These are phyloP conservation scores for Procambarus virginalis DNA, from an alignment of 1,140 invertebrate genomes.

Conservation along the genomic window DNA sequence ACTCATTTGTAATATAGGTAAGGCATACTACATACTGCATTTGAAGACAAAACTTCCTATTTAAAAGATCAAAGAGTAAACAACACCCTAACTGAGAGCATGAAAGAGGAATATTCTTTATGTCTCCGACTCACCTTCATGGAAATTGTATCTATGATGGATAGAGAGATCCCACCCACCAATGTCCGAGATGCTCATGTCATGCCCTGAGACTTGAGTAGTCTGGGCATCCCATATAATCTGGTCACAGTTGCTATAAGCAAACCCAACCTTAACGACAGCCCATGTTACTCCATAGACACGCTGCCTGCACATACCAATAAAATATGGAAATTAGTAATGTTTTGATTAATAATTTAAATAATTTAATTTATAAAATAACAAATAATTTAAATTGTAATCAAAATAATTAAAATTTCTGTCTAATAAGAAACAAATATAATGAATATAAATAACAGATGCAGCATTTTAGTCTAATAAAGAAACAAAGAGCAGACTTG, in stretches of 20 bases:
- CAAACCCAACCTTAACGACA: constrained; percentile 95
- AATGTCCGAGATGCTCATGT: constrained; percentile 95
- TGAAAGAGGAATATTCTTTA: no score
- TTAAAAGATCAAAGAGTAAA: neutral
- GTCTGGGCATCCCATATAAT: constrained; percentile 97
- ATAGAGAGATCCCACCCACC: constrained; percentile 98
- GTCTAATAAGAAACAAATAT: no score
- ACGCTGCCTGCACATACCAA: constrained; percentile 80
- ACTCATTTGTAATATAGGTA: no score
- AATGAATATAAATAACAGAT: no score
- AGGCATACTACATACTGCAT: no score
- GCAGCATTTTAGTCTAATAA: no score
- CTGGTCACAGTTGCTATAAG: constrained; percentile 93
- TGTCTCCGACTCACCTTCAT: constrained; percentile 82
- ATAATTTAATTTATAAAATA: no score
- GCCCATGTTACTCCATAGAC: constrained; percentile 94
- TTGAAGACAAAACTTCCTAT: neutral
- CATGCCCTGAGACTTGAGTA: constrained; percentile 94
- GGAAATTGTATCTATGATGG: constrained; percentile 97
- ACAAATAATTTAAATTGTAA: neutral
- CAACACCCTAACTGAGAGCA: no score
- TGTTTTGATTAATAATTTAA: neutral
- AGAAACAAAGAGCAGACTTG: no score
- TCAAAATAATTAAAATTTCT: neutral
- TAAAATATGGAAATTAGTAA: neutral